phyloP scores from a whole-genome alignment of 2,888 invertebrate genomes.

The Odontomyia ornata region DNA sequence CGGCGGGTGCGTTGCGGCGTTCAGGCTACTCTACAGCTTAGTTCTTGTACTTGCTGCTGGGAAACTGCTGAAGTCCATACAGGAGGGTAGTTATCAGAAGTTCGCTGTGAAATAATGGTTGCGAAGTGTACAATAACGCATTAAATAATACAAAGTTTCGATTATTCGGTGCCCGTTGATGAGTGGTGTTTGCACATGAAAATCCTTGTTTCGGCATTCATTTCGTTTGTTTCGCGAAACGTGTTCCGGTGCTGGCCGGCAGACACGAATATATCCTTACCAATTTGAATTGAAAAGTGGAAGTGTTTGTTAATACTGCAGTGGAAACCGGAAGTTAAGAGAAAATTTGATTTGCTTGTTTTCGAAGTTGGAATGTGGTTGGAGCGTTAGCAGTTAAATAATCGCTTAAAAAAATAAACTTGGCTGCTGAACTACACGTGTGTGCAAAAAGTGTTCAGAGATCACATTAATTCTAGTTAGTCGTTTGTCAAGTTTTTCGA shows the following conservation, averaged over 20 bases:
- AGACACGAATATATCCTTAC: too few species aligned
- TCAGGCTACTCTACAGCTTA: not conserved
- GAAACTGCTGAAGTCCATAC: not conserved
- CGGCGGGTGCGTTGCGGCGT: slow-evolving; percentile 35
- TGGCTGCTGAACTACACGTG: not conserved
- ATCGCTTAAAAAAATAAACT: not conserved
- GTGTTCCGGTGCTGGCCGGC: not conserved
- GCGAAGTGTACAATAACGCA: not conserved
- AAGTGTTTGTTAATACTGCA: not conserved
- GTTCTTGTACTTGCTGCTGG: slow-evolving; percentile 26
- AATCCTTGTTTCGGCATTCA: not conserved
- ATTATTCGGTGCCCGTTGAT: not conserved
- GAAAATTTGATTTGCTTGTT: too few species aligned
- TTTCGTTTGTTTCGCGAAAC: not conserved
- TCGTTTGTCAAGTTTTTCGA: too few species aligned
- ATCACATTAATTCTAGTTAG: not conserved
- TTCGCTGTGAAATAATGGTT: slow-evolving; percentile 5
- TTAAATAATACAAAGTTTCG: not conserved
- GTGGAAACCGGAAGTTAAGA: not conserved
- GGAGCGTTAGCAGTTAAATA: too few species aligned
- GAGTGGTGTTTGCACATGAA: not conserved
- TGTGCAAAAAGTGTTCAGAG: not conserved
- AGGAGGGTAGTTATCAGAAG: not conserved
- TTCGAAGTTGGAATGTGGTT: too few species aligned
- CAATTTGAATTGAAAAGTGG: not conserved